phyloP scores from a whole-genome alignment of 2,113 vertebrate species.

The Odocoileus hemionus region DNA sequence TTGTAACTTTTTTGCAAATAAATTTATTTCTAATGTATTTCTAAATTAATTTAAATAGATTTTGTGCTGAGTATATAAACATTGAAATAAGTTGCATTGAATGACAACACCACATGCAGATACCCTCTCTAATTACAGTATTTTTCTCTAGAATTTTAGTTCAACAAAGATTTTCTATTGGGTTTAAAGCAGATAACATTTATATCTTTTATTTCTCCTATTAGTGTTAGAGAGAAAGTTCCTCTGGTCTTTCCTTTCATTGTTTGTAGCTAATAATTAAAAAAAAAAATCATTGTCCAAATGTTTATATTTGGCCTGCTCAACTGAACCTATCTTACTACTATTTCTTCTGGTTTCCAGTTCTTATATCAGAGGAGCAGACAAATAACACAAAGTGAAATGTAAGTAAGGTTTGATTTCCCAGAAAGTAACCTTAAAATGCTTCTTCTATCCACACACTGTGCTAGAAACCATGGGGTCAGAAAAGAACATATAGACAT shows the following conservation, averaged over 20 bases:
- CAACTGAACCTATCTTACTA: neutral
- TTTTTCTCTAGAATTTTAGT: constrained; percentile 64
- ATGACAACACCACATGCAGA: constrained; percentile 52
- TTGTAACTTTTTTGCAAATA: constrained; percentile 66
- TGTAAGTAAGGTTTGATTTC: neutral
- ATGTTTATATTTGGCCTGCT: neutral
- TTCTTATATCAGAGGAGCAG: neutral
- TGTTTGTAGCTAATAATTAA: constrained; percentile 47
- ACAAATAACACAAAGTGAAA: neutral
- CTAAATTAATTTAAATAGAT: constrained; percentile 74
- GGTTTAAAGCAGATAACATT: constrained; percentile 55
- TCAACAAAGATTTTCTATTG: constrained; percentile 73
- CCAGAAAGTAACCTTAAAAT: neutral
- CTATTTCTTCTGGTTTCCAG: neutral
- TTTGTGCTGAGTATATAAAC: constrained; percentile 56
- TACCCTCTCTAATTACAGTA: constrained; percentile 60
- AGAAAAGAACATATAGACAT: neutral
- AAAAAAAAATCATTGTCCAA: neutral
- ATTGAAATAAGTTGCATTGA: constrained; percentile 56
- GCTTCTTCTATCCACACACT: neutral
- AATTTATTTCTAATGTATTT: constrained; percentile 68
- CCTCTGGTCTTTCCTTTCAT: constrained; percentile 23
- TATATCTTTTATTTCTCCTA: constrained; percentile 52
- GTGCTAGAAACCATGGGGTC: neutral
- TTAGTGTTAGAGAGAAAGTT: neutral